Percentiles rank a stretch among this genome's conserved stretches.
phyloP scores from a whole-genome alignment of 2,888 invertebrate species.

The Encarsia formosa region DNA sequence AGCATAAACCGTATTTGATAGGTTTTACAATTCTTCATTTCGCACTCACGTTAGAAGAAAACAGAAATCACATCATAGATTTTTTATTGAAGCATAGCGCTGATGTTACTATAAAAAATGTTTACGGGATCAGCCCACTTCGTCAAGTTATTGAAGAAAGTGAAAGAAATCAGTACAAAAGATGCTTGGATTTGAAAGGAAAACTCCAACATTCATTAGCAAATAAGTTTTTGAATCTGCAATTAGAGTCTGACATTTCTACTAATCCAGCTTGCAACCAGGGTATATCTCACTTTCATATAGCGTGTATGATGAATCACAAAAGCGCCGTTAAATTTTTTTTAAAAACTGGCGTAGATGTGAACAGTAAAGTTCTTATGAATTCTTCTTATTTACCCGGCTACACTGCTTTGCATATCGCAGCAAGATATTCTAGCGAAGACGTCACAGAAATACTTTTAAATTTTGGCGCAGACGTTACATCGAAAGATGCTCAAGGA shows the following conservation, averaged over 20 bases:
- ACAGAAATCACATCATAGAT: too few relatives aligned
- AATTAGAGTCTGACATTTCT: neutral
- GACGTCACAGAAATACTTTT: neutral
- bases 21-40: too few relatives aligned
- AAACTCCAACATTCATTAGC: neutral
- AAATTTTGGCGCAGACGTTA: neutral
- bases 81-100: too few relatives aligned
- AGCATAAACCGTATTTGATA: too few relatives aligned
- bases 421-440: neutral
- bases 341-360: neutral
- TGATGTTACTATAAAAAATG: too few relatives aligned
- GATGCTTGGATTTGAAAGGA: neutral
- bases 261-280: neutral
- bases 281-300: constrained; percentile 11
- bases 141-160: too few relatives aligned
- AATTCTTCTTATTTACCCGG: constrained; percentile 1
- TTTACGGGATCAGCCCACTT: too few relatives aligned
- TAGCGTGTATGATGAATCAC: constrained; percentile 9
- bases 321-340: neutral
- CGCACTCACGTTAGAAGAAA: too few relatives aligned
- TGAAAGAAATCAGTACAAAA: neutral
- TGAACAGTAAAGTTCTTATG: neutral
- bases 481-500: neutral
- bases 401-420: constrained; percentile 6
- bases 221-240: neutral